phyloP scores from a whole-genome alignment of 2,113 vertebrate species.

The Pterocles gutturalis region DNA sequence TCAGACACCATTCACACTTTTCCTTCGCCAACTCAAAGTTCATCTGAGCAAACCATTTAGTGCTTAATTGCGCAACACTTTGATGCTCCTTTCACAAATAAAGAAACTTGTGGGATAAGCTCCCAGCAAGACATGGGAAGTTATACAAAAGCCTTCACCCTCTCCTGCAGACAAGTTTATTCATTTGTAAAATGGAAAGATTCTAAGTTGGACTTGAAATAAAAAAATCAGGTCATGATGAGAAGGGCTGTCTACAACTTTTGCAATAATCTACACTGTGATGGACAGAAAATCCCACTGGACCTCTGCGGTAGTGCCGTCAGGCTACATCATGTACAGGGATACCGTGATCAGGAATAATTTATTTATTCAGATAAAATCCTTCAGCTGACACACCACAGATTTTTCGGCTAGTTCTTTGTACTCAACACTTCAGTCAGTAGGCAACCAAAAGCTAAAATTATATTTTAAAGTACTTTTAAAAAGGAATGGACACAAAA shows the following conservation, averaged over 20 bases:
- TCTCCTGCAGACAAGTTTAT: not conserved
- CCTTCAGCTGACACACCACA: not conserved
- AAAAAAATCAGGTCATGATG: not conserved
- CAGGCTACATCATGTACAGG: fast-evolving
- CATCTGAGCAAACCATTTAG: not conserved
- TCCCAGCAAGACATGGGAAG: not conserved
- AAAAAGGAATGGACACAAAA: not conserved
- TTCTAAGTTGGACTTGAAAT: not conserved
- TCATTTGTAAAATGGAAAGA: not conserved
- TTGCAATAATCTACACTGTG: fast-evolving
- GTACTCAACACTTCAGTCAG: not conserved
- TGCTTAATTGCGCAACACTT: not conserved
- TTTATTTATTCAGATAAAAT: not conserved
- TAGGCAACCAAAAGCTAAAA: not conserved
- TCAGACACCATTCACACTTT: not conserved
- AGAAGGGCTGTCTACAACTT: not conserved
- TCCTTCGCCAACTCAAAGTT: not conserved
- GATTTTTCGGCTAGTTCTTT: not conserved
- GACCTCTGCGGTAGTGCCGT: fast-evolving
- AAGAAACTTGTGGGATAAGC: not conserved
- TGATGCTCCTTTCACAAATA: not conserved
- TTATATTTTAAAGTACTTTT: not conserved
- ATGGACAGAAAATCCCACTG: fast-evolving
- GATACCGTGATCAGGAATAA: too few relatives aligned
- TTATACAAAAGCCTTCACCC: not conserved